A percentile compares a stretch with the other conserved stretches of the same genome.
Conservation (phyloP, 2,113 vertebrate genomes). For the Laterallus jamaicensis region DNA sequence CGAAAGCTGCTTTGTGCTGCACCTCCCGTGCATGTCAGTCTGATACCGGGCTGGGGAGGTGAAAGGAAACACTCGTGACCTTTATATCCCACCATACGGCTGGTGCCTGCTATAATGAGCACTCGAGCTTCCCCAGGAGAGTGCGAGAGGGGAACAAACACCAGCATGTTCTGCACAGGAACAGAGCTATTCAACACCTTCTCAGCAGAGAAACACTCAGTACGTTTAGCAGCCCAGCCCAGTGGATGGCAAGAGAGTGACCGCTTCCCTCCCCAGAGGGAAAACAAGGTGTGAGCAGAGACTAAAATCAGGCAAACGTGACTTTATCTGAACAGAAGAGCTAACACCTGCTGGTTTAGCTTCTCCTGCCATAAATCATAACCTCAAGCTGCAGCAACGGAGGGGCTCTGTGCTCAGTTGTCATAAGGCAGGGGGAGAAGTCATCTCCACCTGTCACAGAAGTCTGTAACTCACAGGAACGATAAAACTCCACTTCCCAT, state of each 20-base stretch:
- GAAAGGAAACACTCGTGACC: constrained; percentile 36
- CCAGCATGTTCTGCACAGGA: neutral
- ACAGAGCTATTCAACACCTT: neutral
- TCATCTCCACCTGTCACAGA: neutral
- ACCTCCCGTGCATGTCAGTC: accelerated
- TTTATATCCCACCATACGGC: neutral
- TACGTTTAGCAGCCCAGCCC: neutral
- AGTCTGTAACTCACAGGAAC: neutral
- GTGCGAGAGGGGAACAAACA: neutral
- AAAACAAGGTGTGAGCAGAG: neutral
- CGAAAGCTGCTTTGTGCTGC: neutral
- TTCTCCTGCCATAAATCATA: neutral
- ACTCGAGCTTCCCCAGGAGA: neutral
- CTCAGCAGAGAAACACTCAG: neutral
- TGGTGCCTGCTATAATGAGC: neutral
- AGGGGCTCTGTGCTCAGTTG: neutral
- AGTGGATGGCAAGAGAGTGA: neutral
- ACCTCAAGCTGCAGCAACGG: neutral
- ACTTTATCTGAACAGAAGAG: neutral
- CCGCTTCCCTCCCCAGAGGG: neutral
- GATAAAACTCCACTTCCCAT: neutral
- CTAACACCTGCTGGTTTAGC: neutral
- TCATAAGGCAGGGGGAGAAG: neutral
- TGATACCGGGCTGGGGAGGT: neutral
- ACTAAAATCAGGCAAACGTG: neutral